phyloP scores from a whole-genome alignment of 1,140 invertebrate species.

The Drosophila yakuba region DNA sequence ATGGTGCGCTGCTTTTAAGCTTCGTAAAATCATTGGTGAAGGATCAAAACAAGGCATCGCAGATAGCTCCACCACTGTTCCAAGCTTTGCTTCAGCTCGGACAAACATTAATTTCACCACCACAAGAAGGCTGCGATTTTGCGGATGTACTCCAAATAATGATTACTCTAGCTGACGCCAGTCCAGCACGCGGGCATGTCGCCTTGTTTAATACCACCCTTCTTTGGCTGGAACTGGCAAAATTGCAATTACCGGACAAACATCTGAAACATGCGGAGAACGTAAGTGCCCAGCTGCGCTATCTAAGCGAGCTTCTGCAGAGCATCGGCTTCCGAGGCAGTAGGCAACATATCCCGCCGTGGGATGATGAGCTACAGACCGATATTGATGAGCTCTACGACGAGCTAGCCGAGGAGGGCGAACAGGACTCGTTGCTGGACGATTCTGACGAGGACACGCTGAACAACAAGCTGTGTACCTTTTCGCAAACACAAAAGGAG shows the following conservation, averaged over 20 bases:
- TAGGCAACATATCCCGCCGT: conserved; percentile 89
- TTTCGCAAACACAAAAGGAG: conserved; percentile 98
- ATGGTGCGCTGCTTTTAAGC: conserved; percentile 90
- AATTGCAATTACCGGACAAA: conserved; percentile 87
- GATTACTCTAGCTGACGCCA: conserved; percentile 93
- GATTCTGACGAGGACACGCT: conserved; percentile 98
- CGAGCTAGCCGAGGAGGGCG: conserved; percentile 88
- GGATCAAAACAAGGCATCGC: conserved; percentile 86
- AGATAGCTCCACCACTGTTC: conserved; percentile 86
- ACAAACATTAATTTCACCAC: conserved; percentile 88
- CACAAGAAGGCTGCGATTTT: conserved; percentile 90
- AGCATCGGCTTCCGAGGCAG: conserved; percentile 84
- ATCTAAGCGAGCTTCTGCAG: conserved; percentile 86
- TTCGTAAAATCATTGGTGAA: conserved; percentile 91
- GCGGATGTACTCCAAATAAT: conserved; percentile 91
- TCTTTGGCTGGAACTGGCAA: conserved; percentile 91
- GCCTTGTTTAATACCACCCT: conserved; percentile 92
- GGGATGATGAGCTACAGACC: conserved; percentile 91
- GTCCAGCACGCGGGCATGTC: conserved; percentile 90
- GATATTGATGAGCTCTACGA: conserved; percentile 90
- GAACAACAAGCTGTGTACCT: conserved; percentile 97
- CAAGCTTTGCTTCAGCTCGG: conserved; percentile 91
- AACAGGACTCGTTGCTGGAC: conserved; percentile 95
- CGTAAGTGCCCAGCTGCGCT: conserved; percentile 83
- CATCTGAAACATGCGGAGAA: conserved; percentile 83